Evolutionary conservation across 2,797 vertebrate genomes (phyloP).

Genomic region (Eulemur mongoz): DNA sequence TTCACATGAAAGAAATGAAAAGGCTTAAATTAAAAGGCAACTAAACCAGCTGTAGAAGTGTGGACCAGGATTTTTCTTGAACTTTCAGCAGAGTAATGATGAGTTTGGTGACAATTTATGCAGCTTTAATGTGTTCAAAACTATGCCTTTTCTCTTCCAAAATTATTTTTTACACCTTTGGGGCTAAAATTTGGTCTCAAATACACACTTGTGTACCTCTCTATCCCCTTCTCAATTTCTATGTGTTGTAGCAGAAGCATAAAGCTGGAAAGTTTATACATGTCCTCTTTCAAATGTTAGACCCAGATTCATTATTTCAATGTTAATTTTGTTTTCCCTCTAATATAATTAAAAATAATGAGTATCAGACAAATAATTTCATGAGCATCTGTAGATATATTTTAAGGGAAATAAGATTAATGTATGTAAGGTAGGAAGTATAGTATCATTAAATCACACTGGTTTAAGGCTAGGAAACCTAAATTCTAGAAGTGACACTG

Average conservation of each 20-base stretch:
- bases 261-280: background rate
- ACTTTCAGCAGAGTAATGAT: background rate
- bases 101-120: background rate
- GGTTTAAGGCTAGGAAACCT: background rate
- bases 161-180: background rate
- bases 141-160: background rate
- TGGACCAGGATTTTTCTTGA: conserved; percentile 5
- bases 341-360: background rate
- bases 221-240: background rate
- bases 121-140: background rate
- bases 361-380: background rate
- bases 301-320: background rate
- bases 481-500: background rate
- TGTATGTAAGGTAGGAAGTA: background rate
- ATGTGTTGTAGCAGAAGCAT: background rate
- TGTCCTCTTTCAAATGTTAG: background rate
- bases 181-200: background rate
- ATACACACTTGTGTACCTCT: background rate
- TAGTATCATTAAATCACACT: background rate
- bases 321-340: background rate
- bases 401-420: background rate
- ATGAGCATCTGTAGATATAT: background rate
- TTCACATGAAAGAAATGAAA: conserved; percentile 23
- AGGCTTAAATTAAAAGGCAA: conserved; percentile 1
- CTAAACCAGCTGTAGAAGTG: background rate